phyloP scores from a whole-genome alignment of 2,113 vertebrate genomes.

The Aptenodytes forsteri region DNA sequence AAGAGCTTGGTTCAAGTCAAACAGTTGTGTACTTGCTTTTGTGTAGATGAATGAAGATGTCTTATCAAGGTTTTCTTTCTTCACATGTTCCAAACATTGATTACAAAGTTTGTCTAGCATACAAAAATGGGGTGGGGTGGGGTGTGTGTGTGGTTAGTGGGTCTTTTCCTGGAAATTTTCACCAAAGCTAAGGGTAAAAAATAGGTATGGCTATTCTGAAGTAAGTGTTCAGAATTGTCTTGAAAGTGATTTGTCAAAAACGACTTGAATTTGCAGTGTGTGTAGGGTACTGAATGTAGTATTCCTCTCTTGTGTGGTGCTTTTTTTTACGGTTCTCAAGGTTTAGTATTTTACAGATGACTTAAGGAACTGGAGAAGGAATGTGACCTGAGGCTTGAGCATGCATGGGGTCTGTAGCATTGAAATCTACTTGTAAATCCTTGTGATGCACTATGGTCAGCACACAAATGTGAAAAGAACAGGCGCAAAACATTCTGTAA shows the following conservation, averaged over 20 bases:
- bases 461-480: background rate
- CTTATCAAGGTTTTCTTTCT: background rate
- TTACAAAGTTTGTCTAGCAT: background rate
- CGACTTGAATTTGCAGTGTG: background rate
- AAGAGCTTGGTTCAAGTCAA: background rate
- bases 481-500: background rate
- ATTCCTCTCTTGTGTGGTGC: background rate
- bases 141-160: rapidly evolving
- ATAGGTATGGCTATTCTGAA: background rate
- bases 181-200: background rate
- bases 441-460: background rate
- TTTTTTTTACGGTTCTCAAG: background rate
- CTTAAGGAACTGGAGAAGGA: background rate
- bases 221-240: background rate
- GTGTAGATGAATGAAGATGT: background rate
- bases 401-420: background rate
- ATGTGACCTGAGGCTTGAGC: background rate
- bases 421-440: background rate
- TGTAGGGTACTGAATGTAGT: background rate
- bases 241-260: background rate
- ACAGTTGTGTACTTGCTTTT: background rate
- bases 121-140: background rate
- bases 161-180: background rate
- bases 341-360: background rate
- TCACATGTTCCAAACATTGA: background rate